Base-by-base conservation (phyloP, 2,113 vertebrate species). In the Ctenodactylus gundi region DNA sequence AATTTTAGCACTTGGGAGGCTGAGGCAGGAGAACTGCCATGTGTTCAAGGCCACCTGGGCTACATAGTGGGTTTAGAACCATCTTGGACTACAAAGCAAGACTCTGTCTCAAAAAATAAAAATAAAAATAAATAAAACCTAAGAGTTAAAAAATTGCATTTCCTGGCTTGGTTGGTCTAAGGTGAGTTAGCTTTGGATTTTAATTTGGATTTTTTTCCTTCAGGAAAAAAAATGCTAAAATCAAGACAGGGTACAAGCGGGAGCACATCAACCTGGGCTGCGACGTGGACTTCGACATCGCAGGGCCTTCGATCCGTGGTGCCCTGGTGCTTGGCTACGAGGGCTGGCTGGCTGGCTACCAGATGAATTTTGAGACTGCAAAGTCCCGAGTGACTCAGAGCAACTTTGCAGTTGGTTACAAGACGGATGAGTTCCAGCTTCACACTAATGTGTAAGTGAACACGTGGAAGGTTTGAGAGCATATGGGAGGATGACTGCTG, bases 371-470 rank as follows among this genome's bases (percentile, higher is more conserved):
- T 81, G 99, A 99, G 98, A 99, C 99, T 0, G 97, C 99, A 0
- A 99, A 99, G 98, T 99, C 99, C 64, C 98, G 98, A 94, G 97
- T 99, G 97, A 99, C 99, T 62, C 99, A 99, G 98, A 99, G 99
- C 98, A 99, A 99, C 98, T 99, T 99, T 7, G 99, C 99, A 0
- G 99, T 99, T 67, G 99, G 99, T 87, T 99, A 99, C 94, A 99
- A 99, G 98, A 99, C 99, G 0, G 99, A 99, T 6, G 99, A 99
- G 93, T 99, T 99, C 98, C 99, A 99, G 98, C 99, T 99, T 91
- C 99, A 99, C 94, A 99, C 99, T 1, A 99, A 99, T 5, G 99
- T 99, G 99, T 99, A 98, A 98, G 99, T 98, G 96, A 27, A 0
- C 2, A 0, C 1, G 53, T 3, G 29, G 7, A 25, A n/a, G n/a